A percentile compares a stretch with the other conserved stretches of the same genome.
These are phyloP conservation scores for Axinella damicornis DNA, from an alignment of 37 sponge, comb jelly and placozoan genomes.

Conservation along the genomic window DNA sequence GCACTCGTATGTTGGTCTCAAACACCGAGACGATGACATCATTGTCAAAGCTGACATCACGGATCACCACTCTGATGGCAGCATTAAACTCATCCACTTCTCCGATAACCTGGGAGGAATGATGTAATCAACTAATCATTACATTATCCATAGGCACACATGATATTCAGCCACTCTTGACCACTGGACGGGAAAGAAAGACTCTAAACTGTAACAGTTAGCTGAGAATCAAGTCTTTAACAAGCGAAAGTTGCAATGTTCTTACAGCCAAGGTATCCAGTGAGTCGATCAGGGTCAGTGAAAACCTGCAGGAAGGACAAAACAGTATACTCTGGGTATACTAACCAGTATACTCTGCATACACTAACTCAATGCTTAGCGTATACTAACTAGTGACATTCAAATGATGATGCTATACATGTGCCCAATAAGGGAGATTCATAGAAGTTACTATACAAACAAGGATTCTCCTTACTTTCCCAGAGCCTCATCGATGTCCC, in stretches of 20 bases:
- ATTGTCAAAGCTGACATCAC: conserved; percentile 81
- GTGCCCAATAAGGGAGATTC: too few species aligned
- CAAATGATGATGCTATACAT: conserved; percentile 2
- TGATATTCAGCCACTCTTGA: background rate
- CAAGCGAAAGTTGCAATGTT: background rate
- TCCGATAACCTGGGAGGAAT: conserved; percentile 75
- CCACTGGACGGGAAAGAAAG: too few species aligned
- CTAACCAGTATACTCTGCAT: too few species aligned
- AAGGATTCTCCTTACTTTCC: conserved; percentile 67
- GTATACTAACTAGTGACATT: too few species aligned
- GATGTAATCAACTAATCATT: too few species aligned
- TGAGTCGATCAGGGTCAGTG: conserved; percentile 94
- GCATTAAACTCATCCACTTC: conserved; percentile 84
- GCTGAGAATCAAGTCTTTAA: too few species aligned
- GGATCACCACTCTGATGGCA: conserved; percentile 75
- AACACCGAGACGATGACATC: conserved; percentile 95
- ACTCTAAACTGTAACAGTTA: too few species aligned
- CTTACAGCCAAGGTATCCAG: conserved; percentile 95
- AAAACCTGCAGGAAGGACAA: conserved; percentile 53
- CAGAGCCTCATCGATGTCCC: conserved; percentile 95
- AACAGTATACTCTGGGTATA: too few species aligned
- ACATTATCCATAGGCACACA: background rate
- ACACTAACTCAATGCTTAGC: too few species aligned
- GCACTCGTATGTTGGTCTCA: conserved; percentile 96
- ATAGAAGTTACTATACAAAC: too few species aligned